Evolutionary conservation across 1,140 invertebrate species (phyloP).

Genomic region (Drosophila busckii): DNA sequence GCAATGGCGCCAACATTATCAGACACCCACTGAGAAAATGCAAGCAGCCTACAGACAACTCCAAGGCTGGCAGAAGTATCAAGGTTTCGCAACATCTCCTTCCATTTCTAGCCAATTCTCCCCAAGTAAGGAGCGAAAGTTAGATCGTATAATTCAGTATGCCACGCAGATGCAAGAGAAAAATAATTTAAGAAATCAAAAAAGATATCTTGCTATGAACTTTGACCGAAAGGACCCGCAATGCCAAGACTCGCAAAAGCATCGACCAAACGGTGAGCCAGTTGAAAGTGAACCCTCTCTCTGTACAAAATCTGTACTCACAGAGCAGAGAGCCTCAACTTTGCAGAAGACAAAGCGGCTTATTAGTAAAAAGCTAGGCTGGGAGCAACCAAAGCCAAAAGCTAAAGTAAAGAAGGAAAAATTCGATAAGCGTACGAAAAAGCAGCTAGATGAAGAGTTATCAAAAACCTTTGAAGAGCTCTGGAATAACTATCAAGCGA

Average conservation of each 20-base stretch:
- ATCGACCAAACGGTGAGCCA: no score
- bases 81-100: no score
- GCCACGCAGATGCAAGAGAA: conserved; percentile 1
- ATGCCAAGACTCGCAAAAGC: neutral
- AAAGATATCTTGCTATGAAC: neutral
- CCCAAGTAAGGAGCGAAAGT: neutral
- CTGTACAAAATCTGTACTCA: no score
- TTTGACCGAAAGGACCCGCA: neutral
- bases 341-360: no score
- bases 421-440: neutral
- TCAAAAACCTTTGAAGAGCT: conserved; percentile 1
- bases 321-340: no score
- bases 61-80: neutral
- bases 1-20: no score
- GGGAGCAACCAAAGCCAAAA: neutral
- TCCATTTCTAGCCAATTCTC: neutral
- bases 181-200: conserved; percentile 2
- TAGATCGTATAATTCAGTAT: neutral
- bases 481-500: neutral
- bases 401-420: neutral
- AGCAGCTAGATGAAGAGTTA: neutral
- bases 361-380: no score
- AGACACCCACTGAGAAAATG: no score
- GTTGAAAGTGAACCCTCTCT: no score
- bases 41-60: no score